A percentile compares a stretch with the other conserved stretches of the same genome.
phyloP scores from a whole-genome alignment of 2,113 vertebrate species.

The Micronisus gabar region DNA sequence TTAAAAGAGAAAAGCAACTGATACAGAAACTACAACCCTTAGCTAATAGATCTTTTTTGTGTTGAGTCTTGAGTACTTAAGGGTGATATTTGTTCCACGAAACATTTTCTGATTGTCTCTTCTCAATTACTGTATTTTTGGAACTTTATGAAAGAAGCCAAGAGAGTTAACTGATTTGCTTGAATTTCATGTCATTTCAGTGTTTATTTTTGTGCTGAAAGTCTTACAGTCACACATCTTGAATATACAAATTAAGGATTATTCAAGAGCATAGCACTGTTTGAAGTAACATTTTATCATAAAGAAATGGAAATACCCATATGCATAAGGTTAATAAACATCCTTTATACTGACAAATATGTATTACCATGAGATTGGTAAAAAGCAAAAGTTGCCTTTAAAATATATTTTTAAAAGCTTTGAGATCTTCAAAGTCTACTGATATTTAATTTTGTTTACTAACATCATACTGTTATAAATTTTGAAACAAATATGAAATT shows the following conservation, averaged over 20 bases:
- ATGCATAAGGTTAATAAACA: neutral
- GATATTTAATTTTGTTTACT: neutral
- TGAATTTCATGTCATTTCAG: neutral
- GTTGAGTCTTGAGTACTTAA: neutral
- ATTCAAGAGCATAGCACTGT: neutral
- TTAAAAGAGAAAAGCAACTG: neutral
- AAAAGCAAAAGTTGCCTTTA: neutral
- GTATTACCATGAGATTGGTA: neutral
- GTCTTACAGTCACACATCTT: neutral
- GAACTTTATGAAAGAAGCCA: neutral
- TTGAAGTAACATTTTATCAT: neutral
- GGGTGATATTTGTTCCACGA: neutral
- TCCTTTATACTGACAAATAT: neutral
- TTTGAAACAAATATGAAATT: neutral
- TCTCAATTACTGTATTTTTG: neutral
- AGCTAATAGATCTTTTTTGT: neutral
- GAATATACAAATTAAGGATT: neutral
- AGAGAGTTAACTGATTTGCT: neutral
- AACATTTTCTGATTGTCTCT: neutral
- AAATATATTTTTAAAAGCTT: neutral
- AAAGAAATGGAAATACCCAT: neutral
- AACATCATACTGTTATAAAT: neutral
- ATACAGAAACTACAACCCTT: neutral
- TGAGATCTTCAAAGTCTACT: neutral
- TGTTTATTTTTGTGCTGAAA: neutral